Evolutionary conservation across 2,888 invertebrate genomes (phyloP), one percentile per base, ranked within the genome.

Genomic region (Leptinotarsa juncta): DNA sequence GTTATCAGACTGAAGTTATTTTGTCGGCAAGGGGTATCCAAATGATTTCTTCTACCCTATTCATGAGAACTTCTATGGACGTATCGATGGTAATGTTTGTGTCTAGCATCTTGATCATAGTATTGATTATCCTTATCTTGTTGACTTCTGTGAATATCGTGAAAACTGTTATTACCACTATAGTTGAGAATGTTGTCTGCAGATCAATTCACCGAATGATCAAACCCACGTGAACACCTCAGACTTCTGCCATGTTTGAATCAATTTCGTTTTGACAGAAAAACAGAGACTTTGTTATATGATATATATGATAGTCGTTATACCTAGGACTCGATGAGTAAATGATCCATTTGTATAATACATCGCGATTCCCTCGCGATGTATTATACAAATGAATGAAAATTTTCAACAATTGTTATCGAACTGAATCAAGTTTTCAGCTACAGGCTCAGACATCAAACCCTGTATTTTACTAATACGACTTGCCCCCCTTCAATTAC

Each of bases 401-500:
- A 0, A 16, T 15, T 62, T 62, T 26, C 12, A 10, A 62, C n/a
- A 20, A 23, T 16, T 50, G 20, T 51, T 26, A 10, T 15, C 32
- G n/a, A n/a, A 62, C n/a, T 62, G 57, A 57, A 42, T 23, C 69
- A 48, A 49, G 15, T 70, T 49, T 60, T n/a, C n/a, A 55, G 14
- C n/a, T 49, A 60, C 12, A 60, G 23, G 12, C 48, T 55, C 42
- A 55, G 53, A 26, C 32, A 68, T 42, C 14, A 18, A 23, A 12
- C 53, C 53, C 48, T 60, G 55, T 77, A 74, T 77, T 74, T 73
- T 42, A 75, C 75, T 66, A 72, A 75, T 75, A 77, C 65, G 65
- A 66, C 62, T 60, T 70, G 71, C 65, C 77, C 75, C 75, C 76
- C 76, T 75, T 73, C 77, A 77, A 78, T 78, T 78, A 70, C 75